Percentiles rank a stretch among this genome's conserved stretches.
Evolutionary conservation across 2,888 invertebrate species (phyloP).

Genomic region (Ectropis crepuscularia): DNA sequence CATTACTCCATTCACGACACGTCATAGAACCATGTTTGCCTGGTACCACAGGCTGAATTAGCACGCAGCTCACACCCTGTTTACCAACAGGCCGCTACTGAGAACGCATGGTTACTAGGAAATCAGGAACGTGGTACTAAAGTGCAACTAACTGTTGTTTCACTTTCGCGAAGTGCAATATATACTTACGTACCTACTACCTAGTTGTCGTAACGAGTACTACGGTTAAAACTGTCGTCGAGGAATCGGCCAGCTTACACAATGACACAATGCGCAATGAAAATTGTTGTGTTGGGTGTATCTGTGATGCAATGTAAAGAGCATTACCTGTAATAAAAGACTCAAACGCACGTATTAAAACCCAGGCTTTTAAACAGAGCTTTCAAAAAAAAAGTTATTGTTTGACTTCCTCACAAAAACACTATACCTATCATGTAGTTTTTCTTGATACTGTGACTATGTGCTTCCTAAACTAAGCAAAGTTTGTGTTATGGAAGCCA

Average conservation of each 20-base stretch:
- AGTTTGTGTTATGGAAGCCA: too few species aligned
- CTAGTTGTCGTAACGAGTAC: slow-evolving; percentile 12
- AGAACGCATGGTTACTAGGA: slow-evolving; percentile 17
- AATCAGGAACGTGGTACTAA: slow-evolving; percentile 11
- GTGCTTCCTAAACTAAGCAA: too few species aligned
- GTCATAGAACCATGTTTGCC: slow-evolving; percentile 30
- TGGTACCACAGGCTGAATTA: slow-evolving; percentile 31
- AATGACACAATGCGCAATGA: slow-evolving; percentile 20
- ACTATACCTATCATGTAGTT: too few species aligned
- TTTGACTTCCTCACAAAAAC: too few species aligned
- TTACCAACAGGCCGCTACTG: slow-evolving; percentile 37
- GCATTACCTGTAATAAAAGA: background rate
- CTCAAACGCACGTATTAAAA: too few species aligned
- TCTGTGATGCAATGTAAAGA: background rate
- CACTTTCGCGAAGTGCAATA: slow-evolving; percentile 31
- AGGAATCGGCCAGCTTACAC: slow-evolving; percentile 21
- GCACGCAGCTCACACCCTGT: slow-evolving; percentile 37
- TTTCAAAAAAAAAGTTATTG: too few species aligned
- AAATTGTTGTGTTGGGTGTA: background rate
- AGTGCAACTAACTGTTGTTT: slow-evolving; percentile 34
- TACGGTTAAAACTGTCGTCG: slow-evolving; percentile 31
- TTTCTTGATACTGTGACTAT: too few species aligned
- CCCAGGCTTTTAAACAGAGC: too few species aligned
- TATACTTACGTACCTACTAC: slow-evolving; percentile 1
- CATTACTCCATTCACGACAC: slow-evolving; percentile 26